Evolutionary conservation across 1,140 invertebrate species (phyloP), one percentile per base, ranked within the genome.

Genomic region (Orius laevigatus): DNA sequence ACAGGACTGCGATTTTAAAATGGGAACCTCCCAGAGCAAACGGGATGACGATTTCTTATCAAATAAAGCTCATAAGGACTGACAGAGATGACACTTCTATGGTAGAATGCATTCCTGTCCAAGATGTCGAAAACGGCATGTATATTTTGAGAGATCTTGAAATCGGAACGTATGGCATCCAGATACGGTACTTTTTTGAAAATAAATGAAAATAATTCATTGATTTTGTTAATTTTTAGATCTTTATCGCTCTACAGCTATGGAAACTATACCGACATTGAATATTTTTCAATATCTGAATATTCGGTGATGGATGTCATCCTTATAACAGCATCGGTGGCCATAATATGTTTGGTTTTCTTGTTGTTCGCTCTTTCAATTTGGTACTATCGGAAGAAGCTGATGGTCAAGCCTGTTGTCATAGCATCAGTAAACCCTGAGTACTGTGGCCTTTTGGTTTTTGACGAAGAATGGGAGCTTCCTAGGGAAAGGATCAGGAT

Each of bases 381-480:
- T 20, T 34, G 50, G 18, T 57, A 55, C 34, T 54, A 46, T 32
- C 46, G 46, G 10, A 55, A 49, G 11, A 53, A 51, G 32, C 11
- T 46, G 8, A 47, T 44, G 1, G 25, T 33, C 10, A 53, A 46
- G 5, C 53, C 54, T 18, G 12, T 46, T 31, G 39, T 56, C 8
- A 48, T 53, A 9, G 46, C 56, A 14, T 52, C 58, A 9, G 55
- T 57, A 2, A 59, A 58, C 45, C 57, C 55, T 11, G 51, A 58
- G n/a, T 58, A 59, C 33, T 34, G 18, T 5, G 39, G 51, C 8
- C 36, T 56, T 10, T 35, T 33, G 9, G 32, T 51, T 20, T 75
- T 82, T 47, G 79, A 84, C 16, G 93, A 98, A 63, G 89, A 95
- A 59, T 98, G 92, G 90, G 94, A 98, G 67, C 76, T 98, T 47